A percentile compares a stretch with the other conserved stretches of the same genome.
phyloP scores from a whole-genome alignment of 1,140 invertebrate species.

The Colletes latitarsis region DNA sequence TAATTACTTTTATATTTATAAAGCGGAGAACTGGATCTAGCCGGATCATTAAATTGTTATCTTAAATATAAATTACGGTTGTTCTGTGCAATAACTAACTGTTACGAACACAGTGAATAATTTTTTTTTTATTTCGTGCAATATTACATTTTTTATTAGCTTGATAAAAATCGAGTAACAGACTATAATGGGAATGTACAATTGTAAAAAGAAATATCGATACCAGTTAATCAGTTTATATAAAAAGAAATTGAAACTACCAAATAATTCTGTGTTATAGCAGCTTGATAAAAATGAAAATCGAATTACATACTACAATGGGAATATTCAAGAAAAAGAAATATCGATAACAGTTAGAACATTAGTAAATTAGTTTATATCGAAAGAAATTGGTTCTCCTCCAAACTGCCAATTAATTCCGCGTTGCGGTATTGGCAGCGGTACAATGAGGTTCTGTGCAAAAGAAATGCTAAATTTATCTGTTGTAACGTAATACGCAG shows the following conservation, averaged over 20 bases:
- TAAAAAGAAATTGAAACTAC: conserved; percentile 71
- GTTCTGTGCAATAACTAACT: no score
- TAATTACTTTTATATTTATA: no score
- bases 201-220: neutral
- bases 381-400: conserved; percentile 71
- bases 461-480: conserved; percentile 81
- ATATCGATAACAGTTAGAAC: neutral
- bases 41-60: no score
- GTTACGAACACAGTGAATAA: no score
- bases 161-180: no score
- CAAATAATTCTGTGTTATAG: conserved; percentile 78
- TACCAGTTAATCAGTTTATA: neutral
- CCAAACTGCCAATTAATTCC: conserved; percentile 78
- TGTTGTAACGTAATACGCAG: conserved; percentile 79
- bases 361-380: conserved; percentile 6
- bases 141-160: no score
- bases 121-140: no score
- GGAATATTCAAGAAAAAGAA: no score
- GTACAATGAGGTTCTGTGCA: conserved; percentile 72
- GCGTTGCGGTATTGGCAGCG: conserved; percentile 76
- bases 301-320: no score
- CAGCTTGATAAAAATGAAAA: no score
- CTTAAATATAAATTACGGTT: no score
- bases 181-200: neutral
- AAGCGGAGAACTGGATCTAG: no score